phyloP scores from a whole-genome alignment of 37 sponge, comb jelly and placozoan species.

The Halisarca cf. caerulea region DNA sequence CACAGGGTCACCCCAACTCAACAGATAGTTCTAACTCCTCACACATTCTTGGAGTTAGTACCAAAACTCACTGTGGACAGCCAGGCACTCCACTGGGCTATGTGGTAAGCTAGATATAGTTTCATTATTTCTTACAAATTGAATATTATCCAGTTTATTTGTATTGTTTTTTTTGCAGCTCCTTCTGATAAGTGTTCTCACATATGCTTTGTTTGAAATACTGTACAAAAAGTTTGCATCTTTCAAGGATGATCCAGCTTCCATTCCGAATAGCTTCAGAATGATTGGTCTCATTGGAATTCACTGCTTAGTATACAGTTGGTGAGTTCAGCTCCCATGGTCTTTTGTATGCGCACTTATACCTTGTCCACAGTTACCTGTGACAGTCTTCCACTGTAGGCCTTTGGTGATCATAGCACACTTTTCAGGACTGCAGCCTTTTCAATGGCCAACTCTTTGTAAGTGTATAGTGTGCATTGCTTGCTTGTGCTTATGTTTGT shows the following conservation, averaged over 20 bases:
- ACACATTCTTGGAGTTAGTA: not conserved
- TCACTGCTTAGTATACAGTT: conserved; percentile 57
- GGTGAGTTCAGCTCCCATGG: conserved; percentile 33
- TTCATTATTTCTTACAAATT: too few relatives aligned
- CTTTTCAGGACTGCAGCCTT: conserved; percentile 36
- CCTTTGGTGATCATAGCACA: conserved; percentile 33
- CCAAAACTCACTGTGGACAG: not conserved
- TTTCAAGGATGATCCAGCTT: conserved; percentile 58
- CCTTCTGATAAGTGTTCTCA: conserved; percentile 25
- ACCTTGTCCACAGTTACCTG: not conserved
- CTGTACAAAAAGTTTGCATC: conserved; percentile 59
- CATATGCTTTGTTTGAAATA: conserved; percentile 60
- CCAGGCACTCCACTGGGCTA: conserved; percentile 14
- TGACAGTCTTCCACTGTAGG: too few relatives aligned
- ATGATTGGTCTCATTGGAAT: conserved; percentile 76
- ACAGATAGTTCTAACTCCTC: not conserved
- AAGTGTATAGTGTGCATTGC: not conserved
- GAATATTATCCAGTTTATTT: not conserved
- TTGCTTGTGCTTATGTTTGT: not conserved
- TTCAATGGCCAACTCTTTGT: conserved; percentile 43
- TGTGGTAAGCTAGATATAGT: conserved; percentile 25
- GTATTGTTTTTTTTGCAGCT: conserved; percentile 27
- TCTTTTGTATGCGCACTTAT: not conserved
- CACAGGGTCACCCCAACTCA: not conserved
- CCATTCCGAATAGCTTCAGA: conserved; percentile 55